Evolutionary conservation across 2,797 vertebrate genomes (phyloP), one percentile per base, ranked within the genome.

Genomic region (Protonibea diacanthus): DNA sequence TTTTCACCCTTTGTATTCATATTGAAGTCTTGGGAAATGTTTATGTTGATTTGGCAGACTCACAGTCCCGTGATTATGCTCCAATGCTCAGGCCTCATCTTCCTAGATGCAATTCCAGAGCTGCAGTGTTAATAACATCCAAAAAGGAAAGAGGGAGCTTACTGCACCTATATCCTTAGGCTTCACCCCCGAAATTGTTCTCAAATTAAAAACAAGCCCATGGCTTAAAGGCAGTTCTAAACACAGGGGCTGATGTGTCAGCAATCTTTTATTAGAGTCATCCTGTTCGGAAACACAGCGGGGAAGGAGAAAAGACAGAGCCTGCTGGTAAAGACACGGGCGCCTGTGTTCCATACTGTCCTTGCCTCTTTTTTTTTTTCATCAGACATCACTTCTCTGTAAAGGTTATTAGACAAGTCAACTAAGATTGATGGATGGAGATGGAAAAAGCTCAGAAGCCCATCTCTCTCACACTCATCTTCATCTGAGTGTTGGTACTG

Each of bases 121-220:
- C 66, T 6, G 29, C 71, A 21, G 72, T 20, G 45, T 86, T 89
- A 88, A 89, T 89, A 88, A 88, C 52, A 83, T 81, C 76, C 78
- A 83, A 90, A 84, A 87, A 85, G 69, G 52, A 88, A 83, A 84
- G 71, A 45, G 48, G 52, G 77, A 75, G 85, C 86, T 86, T 81
- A 70, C 76, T 71, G 87, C 88, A 71, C 18, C 77, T 69, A 71
- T 73, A 80, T 87, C 93, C 90, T 84, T 15, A 78, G 92, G 93
- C 92, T 83, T 92, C 78, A 89, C 57, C 69, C 87, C 86, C 53
- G 55, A 82, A 89, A 74, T 81, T 66, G 69, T 66, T 67, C 86
- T 89, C 71, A 90, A 93, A 93, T 93, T 91, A 92, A 93, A 93
- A 95, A 90, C 83, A 76, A 88, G 91, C 86, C 89, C 44, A 38